A percentile compares a stretch with the other conserved stretches of the same genome.
These are phyloP conservation scores for Musca domestica DNA, from an alignment of 1,140 invertebrate genomes.

Conservation along the genomic window DNA sequence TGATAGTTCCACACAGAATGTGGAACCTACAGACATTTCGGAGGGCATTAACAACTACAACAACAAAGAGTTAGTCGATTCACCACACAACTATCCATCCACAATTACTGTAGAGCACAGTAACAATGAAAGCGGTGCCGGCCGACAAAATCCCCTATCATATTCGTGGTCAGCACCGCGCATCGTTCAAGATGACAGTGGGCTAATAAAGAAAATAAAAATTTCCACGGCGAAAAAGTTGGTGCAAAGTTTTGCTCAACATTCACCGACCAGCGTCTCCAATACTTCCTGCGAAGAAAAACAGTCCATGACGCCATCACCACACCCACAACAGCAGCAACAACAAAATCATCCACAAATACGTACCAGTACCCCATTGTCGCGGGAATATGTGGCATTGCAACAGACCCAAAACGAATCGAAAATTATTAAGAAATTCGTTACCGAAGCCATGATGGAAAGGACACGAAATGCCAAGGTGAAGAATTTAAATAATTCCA, in stretches of 20 bases:
- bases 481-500: slow-evolving; percentile 3
- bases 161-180: too few relatives aligned
- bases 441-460: slow-evolving; percentile 28
- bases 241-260: not conserved
- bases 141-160: too few relatives aligned
- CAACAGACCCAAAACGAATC: slow-evolving; percentile 46
- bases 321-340: not conserved
- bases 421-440: slow-evolving; percentile 44
- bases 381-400: slow-evolving; percentile 34
- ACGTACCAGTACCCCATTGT: slow-evolving; percentile 25
- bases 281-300: not conserved
- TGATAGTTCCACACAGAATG: too few relatives aligned
- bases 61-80: too few relatives aligned
- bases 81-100: too few relatives aligned
- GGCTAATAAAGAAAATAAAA: slow-evolving; percentile 12
- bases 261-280: too few relatives aligned
- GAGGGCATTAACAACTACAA: too few relatives aligned
- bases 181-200: not conserved
- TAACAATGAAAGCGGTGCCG: too few relatives aligned
- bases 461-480: slow-evolving; percentile 30
- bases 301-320: not conserved
- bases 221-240: not conserved
- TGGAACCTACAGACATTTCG: too few relatives aligned
- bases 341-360: not conserved
- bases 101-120: too few relatives aligned